A percentile compares a stretch with the other conserved stretches of the same genome.
Conservation (phyloP, 2,888 invertebrate species). For the Branchipolynoe longqiensis region DNA sequence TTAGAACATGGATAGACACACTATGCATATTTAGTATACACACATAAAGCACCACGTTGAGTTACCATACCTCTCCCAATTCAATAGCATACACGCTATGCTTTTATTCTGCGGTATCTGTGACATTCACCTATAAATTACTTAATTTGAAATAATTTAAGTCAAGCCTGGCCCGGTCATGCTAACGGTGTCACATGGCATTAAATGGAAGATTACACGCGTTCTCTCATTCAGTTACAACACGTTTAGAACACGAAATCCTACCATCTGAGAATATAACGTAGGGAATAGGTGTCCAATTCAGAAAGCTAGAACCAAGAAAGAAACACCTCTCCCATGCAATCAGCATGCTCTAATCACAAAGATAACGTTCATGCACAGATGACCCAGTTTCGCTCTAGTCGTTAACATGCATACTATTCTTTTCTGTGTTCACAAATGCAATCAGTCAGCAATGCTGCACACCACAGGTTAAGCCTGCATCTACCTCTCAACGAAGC, state of each 20-base stretch:
- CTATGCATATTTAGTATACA: background rate
- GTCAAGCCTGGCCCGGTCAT: background rate
- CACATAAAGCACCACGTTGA: conserved; percentile 30
- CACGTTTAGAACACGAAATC: too few species aligned
- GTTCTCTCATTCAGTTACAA: conserved; percentile 5
- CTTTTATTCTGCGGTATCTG: background rate
- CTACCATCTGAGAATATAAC: too few species aligned
- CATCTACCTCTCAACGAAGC: background rate
- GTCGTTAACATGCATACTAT: background rate
- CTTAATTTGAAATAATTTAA: conserved; percentile 21
- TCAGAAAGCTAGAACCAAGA: too few species aligned
- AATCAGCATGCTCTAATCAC: too few species aligned
- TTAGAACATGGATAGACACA: background rate
- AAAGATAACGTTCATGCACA: too few species aligned
- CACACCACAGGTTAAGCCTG: too few species aligned
- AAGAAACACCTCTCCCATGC: too few species aligned
- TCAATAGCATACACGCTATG: background rate
- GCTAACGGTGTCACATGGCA: conserved; percentile 10
- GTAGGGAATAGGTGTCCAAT: too few species aligned
- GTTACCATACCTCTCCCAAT: background rate
- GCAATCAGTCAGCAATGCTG: too few species aligned
- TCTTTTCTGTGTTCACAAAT: background rate
- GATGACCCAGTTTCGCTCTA: too few species aligned
- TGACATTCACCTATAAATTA: background rate
- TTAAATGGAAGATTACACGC: background rate